A percentile compares a stretch with the other conserved stretches of the same genome.
Conservation (phyloP, 2,113 vertebrate genomes). For the Ascaphus truei region DNA sequence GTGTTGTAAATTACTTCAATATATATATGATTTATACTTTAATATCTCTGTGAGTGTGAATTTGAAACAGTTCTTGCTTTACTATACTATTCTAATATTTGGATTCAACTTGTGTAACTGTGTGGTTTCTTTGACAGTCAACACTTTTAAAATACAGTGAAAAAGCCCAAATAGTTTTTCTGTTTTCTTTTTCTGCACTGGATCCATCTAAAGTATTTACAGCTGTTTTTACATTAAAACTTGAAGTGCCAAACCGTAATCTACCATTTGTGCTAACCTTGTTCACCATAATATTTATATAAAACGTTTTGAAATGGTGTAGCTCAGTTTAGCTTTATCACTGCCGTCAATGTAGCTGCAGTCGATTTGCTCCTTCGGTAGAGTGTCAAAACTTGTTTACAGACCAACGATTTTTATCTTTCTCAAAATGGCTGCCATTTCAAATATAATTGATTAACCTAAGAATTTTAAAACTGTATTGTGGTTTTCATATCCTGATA, state of each 20-base stretch:
- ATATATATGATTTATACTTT: slow-evolving; percentile 67
- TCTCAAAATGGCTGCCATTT: slow-evolving; percentile 68
- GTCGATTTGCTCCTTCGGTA: slow-evolving; percentile 61
- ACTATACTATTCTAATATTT: slow-evolving; percentile 55
- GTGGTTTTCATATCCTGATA: slow-evolving; percentile 75
- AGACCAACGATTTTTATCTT: slow-evolving; percentile 74
- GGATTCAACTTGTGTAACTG: slow-evolving; percentile 52
- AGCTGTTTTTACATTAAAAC: slow-evolving; percentile 58
- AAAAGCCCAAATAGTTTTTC: slow-evolving; percentile 44
- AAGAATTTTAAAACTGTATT: slow-evolving; percentile 70
- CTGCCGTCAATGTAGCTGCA: slow-evolving; percentile 63
- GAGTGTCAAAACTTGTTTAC: slow-evolving; percentile 58
- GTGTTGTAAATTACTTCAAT: slow-evolving; percentile 76
- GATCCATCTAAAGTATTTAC: slow-evolving; percentile 45
- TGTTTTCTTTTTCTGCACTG: slow-evolving; percentile 40
- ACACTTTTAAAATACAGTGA: slow-evolving; percentile 51
- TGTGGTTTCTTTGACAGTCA: slow-evolving; percentile 59
- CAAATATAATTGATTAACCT: slow-evolving; percentile 66
- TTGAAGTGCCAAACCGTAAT: slow-evolving; percentile 67
- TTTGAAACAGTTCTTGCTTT: slow-evolving; percentile 67
- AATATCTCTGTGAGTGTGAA: slow-evolving; percentile 61
- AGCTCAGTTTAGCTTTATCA: slow-evolving; percentile 63
- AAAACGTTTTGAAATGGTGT: slow-evolving; percentile 57
- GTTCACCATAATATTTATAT: slow-evolving; percentile 48
- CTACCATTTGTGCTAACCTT: slow-evolving; percentile 58